These are phyloP conservation scores for Leucania comma DNA, from an alignment of 2,888 invertebrate species.

Conservation along the genomic window DNA sequence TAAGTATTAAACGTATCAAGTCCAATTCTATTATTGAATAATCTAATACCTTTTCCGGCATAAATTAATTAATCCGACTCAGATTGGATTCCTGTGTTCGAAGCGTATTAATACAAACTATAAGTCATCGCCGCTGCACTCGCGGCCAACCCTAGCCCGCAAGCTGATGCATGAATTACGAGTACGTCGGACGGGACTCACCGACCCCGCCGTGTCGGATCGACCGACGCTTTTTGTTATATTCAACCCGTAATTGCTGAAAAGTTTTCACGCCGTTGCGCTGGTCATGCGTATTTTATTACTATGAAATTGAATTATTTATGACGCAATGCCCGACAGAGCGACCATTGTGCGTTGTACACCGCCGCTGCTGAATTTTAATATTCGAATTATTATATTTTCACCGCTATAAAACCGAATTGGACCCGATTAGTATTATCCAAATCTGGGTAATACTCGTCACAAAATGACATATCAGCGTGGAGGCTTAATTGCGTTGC, in stretches of 20 bases:
- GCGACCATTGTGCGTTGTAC: conserved; percentile 84
- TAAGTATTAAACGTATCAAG: conserved; percentile 30
- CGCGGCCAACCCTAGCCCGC: conserved; percentile 85
- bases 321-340: conserved; percentile 84
- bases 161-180: conserved; percentile 89
- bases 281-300: conserved; percentile 90
- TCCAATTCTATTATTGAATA: conserved; percentile 63
- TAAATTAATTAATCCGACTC: conserved; percentile 84
- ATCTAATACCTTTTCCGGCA: conserved; percentile 65
- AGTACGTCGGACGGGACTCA: conserved; percentile 75
- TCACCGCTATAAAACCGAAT: conserved; percentile 69
- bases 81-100: conserved; percentile 84
- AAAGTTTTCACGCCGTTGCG: conserved; percentile 89
- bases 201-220: conserved; percentile 75
- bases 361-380: conserved; percentile 87
- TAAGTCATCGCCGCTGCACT: conserved; percentile 85
- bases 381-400: conserved; percentile 86
- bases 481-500: conserved; percentile 88
- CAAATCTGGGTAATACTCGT: conserved; percentile 75
- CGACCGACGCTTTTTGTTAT: conserved; percentile 88
- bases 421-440: conserved; percentile 80
- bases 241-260: conserved; percentile 90
- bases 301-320: conserved; percentile 91
- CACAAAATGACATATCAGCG: conserved; percentile 88
- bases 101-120: conserved; percentile 87